These are phyloP conservation scores for Luscinia luscinia DNA, from an alignment of 2,797 vertebrate species.

Conservation along the genomic window DNA sequence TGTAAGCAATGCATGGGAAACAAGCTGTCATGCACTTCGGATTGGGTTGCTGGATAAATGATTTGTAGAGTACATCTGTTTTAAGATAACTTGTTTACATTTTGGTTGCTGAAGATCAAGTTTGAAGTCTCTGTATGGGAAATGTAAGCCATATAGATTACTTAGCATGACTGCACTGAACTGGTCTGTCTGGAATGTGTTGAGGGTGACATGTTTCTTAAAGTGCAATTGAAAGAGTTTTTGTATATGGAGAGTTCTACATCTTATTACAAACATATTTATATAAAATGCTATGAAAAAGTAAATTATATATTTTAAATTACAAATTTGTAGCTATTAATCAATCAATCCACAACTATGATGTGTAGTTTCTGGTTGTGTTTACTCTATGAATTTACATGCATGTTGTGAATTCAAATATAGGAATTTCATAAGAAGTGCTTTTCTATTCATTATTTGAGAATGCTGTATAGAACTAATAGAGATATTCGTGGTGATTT, in stretches of 20 bases:
- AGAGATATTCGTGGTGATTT: neutral
- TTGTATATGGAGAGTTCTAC: neutral
- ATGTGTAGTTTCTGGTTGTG: neutral
- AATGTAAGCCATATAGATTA: neutral
- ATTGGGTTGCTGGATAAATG: neutral
- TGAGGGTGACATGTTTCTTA: neutral
- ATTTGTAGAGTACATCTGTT: neutral
- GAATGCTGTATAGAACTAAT: neutral
- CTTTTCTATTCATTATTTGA: neutral
- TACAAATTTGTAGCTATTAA: neutral
- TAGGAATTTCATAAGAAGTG: neutral
- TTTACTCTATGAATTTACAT: neutral
- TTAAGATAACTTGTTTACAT: neutral
- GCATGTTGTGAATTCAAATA: neutral
- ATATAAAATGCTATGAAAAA: neutral
- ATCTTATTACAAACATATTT: neutral
- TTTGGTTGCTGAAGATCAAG: neutral
- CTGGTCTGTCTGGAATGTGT: neutral
- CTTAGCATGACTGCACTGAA: neutral
- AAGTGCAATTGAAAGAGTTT: neutral
- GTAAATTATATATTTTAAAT: neutral
- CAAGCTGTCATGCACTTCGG: neutral
- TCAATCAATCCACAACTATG: neutral
- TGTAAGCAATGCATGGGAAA: neutral
- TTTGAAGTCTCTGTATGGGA: neutral